Percentiles rank a stretch among this genome's conserved stretches.
These are phyloP conservation scores for Sycophila sp. DNA, from an alignment of 1,140 invertebrate species.

Conservation along the genomic window DNA sequence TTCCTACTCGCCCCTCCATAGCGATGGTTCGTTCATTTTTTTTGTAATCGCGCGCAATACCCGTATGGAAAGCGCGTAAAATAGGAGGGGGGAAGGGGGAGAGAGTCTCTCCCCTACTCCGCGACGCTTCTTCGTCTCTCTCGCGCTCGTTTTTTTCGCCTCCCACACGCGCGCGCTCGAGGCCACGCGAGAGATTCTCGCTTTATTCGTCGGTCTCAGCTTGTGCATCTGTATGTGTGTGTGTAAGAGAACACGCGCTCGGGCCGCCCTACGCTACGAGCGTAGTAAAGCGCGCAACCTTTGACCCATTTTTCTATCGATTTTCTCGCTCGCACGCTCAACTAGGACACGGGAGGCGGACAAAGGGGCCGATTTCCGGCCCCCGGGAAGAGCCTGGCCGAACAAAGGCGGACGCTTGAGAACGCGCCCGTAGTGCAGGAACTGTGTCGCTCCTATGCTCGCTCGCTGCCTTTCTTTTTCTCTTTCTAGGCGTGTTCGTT, in stretches of 20 bases:
- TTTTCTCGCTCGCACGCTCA: slow-evolving; percentile 43
- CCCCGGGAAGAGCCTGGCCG: neutral
- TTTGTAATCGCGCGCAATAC: neutral
- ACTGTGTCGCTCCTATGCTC: no score
- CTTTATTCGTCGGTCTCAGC: neutral
- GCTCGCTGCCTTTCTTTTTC: no score
- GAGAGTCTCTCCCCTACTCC: no score
- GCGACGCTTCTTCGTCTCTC: neutral
- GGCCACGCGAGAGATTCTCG: neutral
- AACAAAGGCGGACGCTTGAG: neutral
- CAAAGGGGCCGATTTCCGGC: slow-evolving; percentile 24
- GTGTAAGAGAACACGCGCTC: neutral
- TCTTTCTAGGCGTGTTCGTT: no score
- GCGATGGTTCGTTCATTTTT: no score
- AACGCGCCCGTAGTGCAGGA: no score
- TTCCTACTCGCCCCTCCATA: neutral
- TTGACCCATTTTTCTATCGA: slow-evolving; percentile 65
- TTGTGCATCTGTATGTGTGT: neutral
- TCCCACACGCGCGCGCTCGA: neutral
- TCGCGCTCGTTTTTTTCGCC: neutral
- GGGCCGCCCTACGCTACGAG: slow-evolving; percentile 1
- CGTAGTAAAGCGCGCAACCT: slow-evolving; percentile 50
- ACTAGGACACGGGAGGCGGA: slow-evolving; percentile 44
- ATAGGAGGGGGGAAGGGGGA: no score
- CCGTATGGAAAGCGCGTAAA: no score